Percentiles rank a stretch among this genome's conserved stretches.
Evolutionary conservation across 2,888 invertebrate species (phyloP).

Genomic region (Sesia bembeciformis): DNA sequence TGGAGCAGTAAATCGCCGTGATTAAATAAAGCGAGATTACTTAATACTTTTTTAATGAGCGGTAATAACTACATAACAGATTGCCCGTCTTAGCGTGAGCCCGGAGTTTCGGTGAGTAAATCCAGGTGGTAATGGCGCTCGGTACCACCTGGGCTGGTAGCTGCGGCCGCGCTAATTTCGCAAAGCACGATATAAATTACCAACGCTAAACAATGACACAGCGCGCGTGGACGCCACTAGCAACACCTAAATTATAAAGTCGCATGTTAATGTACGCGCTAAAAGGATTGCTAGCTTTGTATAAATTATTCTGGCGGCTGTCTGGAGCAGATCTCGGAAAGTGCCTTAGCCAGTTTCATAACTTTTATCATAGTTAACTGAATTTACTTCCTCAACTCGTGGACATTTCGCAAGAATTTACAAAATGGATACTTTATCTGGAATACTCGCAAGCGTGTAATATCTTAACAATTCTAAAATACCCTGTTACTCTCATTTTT

Average conservation of each 20-base stretch:
- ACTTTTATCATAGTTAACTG: slow-evolving; percentile 7
- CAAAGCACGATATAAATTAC: slow-evolving; percentile 64
- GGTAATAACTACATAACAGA: slow-evolving; percentile 50
- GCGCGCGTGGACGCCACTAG: slow-evolving; percentile 13
- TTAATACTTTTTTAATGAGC: slow-evolving; percentile 51
- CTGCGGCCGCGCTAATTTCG: slow-evolving; percentile 47
- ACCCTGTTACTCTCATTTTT: slow-evolving; percentile 17
- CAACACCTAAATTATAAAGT: slow-evolving; percentile 35
- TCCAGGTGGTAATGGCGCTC: slow-evolving; percentile 1
- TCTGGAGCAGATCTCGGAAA: slow-evolving; percentile 8
- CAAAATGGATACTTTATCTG: not conserved
- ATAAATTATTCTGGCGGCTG: slow-evolving; percentile 21
- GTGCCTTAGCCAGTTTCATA: slow-evolving; percentile 5
- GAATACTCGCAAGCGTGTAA: not conserved
- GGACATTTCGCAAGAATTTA: not conserved
- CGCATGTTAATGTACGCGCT: slow-evolving; percentile 25
- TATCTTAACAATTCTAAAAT: slow-evolving; percentile 19
- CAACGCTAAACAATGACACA: slow-evolving; percentile 53
- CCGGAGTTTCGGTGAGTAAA: slow-evolving; percentile 19
- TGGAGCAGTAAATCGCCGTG: not conserved
- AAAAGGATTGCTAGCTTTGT: slow-evolving; percentile 41
- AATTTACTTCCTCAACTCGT: not conserved
- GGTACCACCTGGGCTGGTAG: slow-evolving; percentile 44
- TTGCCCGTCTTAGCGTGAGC: slow-evolving; percentile 38
- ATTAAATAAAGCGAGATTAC: slow-evolving; percentile 7